A percentile compares a stretch with the other conserved stretches of the same genome.
phyloP scores from a whole-genome alignment of 2,113 vertebrate species.

The Bubalus kerabau region DNA sequence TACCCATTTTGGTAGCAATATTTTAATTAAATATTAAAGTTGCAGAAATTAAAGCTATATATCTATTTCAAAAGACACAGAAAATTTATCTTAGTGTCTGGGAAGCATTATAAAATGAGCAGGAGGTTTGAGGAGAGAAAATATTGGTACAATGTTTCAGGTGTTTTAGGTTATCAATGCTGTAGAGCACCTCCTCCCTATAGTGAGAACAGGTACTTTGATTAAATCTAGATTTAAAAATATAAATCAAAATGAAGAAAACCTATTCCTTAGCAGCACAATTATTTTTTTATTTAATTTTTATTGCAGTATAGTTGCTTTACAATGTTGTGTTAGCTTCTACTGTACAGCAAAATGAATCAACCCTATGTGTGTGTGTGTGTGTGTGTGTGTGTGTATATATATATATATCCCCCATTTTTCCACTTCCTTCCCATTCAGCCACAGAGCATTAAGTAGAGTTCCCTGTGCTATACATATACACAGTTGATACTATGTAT shows the following conservation, averaged over 20 bases:
- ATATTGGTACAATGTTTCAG: background rate
- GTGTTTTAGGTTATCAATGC: background rate
- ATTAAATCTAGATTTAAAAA: background rate
- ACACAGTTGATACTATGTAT: background rate
- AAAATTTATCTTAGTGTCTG: background rate
- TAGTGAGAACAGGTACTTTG: background rate
- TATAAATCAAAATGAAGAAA: constrained; percentile 9
- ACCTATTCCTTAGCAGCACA: background rate
- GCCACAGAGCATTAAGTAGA: background rate
- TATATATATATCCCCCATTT: background rate
- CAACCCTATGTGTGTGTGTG: background rate
- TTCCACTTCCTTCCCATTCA: background rate
- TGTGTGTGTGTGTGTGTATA: background rate
- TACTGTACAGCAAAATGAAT: background rate
- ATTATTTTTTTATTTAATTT: background rate
- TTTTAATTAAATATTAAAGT: constrained; percentile 49
- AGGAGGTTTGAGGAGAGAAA: background rate
- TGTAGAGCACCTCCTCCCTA: background rate
- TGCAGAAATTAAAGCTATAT: constrained; percentile 20
- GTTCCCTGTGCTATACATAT: background rate
- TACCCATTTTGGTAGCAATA: background rate
- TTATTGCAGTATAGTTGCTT: background rate
- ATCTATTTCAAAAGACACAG: constrained; percentile 20
- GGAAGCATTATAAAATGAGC: constrained; percentile 2
- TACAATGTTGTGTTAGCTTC: background rate